A percentile compares a stretch with the other conserved stretches of the same genome.
Evolutionary conservation across 2,113 vertebrate species (phyloP).

Genomic region (Rhabdornis inornatus): DNA sequence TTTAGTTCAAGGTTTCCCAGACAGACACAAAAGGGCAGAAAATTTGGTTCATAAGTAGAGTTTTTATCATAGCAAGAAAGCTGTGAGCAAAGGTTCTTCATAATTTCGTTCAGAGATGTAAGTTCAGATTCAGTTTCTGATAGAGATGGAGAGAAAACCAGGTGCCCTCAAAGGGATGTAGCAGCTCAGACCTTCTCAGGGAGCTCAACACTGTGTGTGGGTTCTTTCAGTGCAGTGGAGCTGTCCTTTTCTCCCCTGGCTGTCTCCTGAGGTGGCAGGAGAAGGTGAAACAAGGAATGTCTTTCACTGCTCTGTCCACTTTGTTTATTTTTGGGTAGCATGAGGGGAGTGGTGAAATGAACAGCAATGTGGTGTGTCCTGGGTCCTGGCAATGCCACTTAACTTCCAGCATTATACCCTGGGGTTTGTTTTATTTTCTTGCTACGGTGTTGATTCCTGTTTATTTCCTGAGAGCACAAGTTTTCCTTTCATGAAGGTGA

Average conservation of each 20-base stretch:
- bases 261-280: background rate
- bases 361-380: background rate
- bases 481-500: background rate
- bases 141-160: background rate
- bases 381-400: rapidly evolving
- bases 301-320: background rate
- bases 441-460: background rate
- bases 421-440: background rate
- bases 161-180: background rate
- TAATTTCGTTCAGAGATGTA: background rate
- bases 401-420: background rate
- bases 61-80: background rate
- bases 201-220: rapidly evolving
- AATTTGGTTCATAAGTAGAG: background rate
- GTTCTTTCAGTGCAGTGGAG: background rate
- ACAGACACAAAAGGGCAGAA: background rate
- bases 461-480: background rate
- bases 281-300: background rate
- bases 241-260: background rate
- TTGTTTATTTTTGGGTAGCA: rapidly evolving
- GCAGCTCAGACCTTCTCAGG: background rate
- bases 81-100: background rate
- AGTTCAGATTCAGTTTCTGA: background rate
- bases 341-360: background rate
- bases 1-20: background rate